phyloP scores from a whole-genome alignment of 2,113 vertebrate genomes.

The Mesoclemmys tuberculata region DNA sequence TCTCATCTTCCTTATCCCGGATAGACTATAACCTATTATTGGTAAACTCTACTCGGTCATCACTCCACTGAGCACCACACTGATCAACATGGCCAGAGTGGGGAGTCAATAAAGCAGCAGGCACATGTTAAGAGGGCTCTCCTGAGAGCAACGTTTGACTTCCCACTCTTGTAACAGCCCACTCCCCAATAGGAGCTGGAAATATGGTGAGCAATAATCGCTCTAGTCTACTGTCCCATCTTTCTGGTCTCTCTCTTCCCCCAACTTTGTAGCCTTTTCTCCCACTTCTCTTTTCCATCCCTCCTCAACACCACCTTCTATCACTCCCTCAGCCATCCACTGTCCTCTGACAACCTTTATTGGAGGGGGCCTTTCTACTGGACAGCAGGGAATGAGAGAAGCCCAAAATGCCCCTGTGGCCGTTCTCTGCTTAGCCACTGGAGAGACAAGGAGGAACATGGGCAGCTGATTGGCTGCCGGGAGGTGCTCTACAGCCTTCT shows the following conservation, averaged over 20 bases:
- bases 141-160: fast-evolving
- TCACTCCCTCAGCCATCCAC: background rate
- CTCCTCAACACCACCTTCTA: background rate
- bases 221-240: background rate
- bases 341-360: background rate
- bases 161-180: background rate
- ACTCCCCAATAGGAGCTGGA: background rate
- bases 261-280: background rate
- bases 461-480: background rate
- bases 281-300: background rate
- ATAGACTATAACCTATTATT: background rate
- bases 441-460: background rate
- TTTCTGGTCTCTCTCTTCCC: background rate
- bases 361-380: background rate
- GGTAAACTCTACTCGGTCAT: fast-evolving
- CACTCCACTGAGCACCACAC: background rate
- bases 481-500: background rate
- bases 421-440: background rate
- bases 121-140: background rate
- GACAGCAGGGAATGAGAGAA: background rate
- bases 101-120: background rate
- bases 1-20: no score
- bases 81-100: background rate
- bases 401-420: background rate
- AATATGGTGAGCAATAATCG: background rate